Percentiles rank a stretch among this genome's conserved stretches.
phyloP scores from a whole-genome alignment of 2,113 vertebrate genomes.

The Eira barbara region DNA sequence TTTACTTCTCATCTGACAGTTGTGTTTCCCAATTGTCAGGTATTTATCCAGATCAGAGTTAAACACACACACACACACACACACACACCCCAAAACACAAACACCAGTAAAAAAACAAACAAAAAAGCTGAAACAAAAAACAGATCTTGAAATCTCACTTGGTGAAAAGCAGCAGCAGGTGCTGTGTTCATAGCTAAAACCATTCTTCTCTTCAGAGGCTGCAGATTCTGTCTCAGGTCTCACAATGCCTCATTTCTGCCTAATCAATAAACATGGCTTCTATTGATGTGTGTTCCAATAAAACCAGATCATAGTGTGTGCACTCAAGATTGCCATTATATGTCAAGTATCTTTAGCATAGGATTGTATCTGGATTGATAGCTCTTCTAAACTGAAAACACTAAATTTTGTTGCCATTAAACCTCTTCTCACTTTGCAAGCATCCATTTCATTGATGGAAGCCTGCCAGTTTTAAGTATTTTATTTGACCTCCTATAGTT shows the following conservation, averaged over 20 bases:
- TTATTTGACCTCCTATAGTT: not conserved
- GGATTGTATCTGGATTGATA: not conserved
- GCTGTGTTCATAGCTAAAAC: not conserved
- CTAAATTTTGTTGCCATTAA: slow-evolving; percentile 6
- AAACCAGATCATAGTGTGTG: not conserved
- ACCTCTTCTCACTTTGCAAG: not conserved
- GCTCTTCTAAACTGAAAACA: not conserved
- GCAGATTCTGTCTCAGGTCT: not conserved
- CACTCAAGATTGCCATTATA: not conserved
- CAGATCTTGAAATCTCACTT: slow-evolving; percentile 11
- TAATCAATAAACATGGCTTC: not conserved
- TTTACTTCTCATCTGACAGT: not conserved
- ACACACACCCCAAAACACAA: not conserved
- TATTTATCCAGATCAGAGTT: not conserved
- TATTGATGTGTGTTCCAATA: not conserved
- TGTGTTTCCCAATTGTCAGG: not conserved
- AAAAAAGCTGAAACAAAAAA: not conserved
- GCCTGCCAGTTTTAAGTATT: not conserved
- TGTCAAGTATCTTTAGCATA: not conserved
- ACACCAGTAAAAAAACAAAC: not conserved
- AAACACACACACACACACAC: not conserved
- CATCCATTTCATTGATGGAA: slow-evolving; percentile 20
- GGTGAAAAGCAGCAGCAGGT: not conserved
- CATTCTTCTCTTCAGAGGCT: not conserved
- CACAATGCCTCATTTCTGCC: not conserved